These are phyloP conservation scores for Nothobranchius furzeri DNA, from an alignment of 2,113 vertebrate species.

Conservation along the genomic window DNA sequence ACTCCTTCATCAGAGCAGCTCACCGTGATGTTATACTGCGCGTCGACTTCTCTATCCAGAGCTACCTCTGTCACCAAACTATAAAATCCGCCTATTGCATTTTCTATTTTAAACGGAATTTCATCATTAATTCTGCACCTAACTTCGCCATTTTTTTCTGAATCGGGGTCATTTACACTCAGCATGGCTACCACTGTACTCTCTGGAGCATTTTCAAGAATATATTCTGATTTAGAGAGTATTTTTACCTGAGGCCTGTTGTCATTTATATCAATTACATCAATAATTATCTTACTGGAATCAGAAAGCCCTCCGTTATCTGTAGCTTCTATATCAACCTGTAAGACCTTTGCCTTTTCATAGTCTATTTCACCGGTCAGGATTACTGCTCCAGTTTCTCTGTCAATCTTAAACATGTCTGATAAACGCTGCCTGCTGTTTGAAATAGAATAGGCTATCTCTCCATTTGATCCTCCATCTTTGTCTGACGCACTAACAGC, in stretches of 20 bases:
- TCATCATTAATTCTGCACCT: conserved; percentile 39
- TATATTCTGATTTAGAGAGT: conserved; percentile 53
- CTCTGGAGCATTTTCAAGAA: conserved; percentile 65
- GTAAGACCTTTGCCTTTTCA: conserved; percentile 71
- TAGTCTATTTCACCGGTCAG: conserved; percentile 76
- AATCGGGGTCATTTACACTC: conserved; percentile 70
- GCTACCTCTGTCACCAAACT: conserved; percentile 52
- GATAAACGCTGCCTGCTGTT: conserved; percentile 42
- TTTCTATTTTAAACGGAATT: conserved; percentile 54
- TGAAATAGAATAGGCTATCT: conserved; percentile 77
- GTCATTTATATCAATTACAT: conserved; percentile 80
- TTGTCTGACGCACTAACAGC: conserved; percentile 78
- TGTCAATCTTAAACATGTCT: conserved; percentile 73
- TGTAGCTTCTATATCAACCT: conserved; percentile 76
- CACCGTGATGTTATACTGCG: conserved; percentile 41
- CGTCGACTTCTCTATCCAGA: conserved; percentile 50
- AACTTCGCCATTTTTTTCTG: conserved; percentile 65
- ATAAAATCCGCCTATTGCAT: conserved; percentile 66
- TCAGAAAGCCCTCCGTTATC: conserved; percentile 74
- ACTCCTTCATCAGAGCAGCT: conserved; percentile 33
- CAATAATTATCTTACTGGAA: conserved; percentile 76
- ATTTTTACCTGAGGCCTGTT: conserved; percentile 78
- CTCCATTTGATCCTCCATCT: conserved; percentile 79
- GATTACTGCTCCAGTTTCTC: conserved; percentile 67
- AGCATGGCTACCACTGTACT: conserved; percentile 64